These are phyloP conservation scores for Tyria jacobaeae DNA, from an alignment of 2,888 invertebrate genomes.

Conservation along the genomic window DNA sequence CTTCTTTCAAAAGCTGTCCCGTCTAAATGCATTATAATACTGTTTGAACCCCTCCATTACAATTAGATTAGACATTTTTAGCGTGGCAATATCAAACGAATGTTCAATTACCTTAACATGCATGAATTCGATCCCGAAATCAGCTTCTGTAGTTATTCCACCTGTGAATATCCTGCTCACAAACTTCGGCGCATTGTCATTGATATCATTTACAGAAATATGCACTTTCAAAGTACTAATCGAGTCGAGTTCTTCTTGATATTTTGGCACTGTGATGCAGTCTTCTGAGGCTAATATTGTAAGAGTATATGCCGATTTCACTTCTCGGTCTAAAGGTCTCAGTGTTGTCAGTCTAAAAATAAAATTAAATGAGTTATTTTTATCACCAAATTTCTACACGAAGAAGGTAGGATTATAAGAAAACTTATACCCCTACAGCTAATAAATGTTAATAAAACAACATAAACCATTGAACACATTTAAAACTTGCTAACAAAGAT, in stretches of 20 bases:
- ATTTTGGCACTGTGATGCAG: slow-evolving; percentile 88
- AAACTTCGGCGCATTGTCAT: slow-evolving; percentile 96
- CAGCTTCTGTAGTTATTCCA: slow-evolving; percentile 96
- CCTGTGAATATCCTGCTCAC: slow-evolving; percentile 94
- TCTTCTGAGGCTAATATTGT: slow-evolving; percentile 94
- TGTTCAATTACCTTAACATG: slow-evolving; percentile 88
- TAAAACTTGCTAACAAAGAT: too few relatives aligned
- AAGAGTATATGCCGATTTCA: slow-evolving; percentile 88
- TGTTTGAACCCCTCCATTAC: too few relatives aligned
- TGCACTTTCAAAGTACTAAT: slow-evolving; percentile 90
- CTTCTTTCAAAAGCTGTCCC: background rate
- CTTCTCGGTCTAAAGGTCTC: slow-evolving; percentile 92
- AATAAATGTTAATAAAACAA: too few relatives aligned
- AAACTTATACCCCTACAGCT: too few relatives aligned
- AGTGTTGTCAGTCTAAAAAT: slow-evolving; percentile 65
- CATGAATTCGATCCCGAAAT: slow-evolving; percentile 96
- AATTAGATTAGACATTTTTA: background rate
- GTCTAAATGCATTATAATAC: too few relatives aligned
- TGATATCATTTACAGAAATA: slow-evolving; percentile 92
- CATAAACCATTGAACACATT: too few relatives aligned
- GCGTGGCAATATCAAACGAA: background rate
- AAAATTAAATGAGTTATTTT: background rate
- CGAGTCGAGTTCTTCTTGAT: slow-evolving; percentile 87
- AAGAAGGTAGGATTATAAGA: too few relatives aligned
- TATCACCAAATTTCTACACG: too few relatives aligned